Evolutionary conservation across 2,797 vertebrate genomes (phyloP).

Genomic region (Oreochromis mossambicus): DNA sequence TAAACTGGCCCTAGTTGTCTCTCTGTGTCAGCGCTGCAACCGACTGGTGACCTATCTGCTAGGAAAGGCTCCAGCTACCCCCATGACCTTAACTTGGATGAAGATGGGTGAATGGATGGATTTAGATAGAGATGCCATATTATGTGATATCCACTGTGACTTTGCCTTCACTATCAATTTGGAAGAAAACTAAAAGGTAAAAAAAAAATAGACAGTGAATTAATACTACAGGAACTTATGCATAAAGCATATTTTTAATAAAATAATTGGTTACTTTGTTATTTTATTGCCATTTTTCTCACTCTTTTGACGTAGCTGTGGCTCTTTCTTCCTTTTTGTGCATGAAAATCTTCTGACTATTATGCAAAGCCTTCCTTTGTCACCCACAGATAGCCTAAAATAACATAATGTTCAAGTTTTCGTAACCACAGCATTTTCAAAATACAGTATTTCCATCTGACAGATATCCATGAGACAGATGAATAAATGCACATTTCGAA

Average conservation of each 20-base stretch:
- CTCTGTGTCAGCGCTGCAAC: neutral
- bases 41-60: neutral
- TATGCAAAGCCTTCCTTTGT: neutral
- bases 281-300: neutral
- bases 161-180: neutral
- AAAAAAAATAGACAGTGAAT: neutral
- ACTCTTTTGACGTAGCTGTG: neutral
- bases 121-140: neutral
- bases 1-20: neutral
- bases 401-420: neutral
- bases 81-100: neutral
- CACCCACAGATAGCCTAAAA: neutral
- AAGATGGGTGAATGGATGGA: too few relatives aligned
- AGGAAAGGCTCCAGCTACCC: neutral
- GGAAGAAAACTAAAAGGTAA: neutral
- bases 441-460: neutral
- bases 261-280: neutral
- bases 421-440: neutral
- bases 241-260: neutral
- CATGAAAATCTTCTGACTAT: neutral
- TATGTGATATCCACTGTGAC: neutral
- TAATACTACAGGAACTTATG: neutral
- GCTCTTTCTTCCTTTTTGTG: neutral
- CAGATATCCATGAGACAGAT: neutral
- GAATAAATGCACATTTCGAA: neutral